Percentiles rank a stretch among this genome's conserved stretches.
Evolutionary conservation across 2,888 invertebrate genomes (phyloP).

Genomic region (Drosophila neonasuta): DNA sequence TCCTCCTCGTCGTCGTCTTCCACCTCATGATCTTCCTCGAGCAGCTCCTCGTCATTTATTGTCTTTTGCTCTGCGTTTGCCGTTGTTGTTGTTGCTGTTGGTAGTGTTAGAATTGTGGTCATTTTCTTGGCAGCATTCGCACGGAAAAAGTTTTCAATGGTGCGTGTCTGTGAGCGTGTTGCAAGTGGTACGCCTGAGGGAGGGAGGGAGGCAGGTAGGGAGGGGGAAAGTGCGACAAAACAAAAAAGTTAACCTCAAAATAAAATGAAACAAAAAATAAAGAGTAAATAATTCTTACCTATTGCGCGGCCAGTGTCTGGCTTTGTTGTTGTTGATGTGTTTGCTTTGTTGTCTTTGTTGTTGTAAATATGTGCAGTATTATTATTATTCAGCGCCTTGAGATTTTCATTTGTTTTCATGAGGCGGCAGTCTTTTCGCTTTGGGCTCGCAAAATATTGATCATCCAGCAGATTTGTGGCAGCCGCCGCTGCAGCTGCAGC

Average conservation of each 20-base stretch:
- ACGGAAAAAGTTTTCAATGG: constrained; percentile 80
- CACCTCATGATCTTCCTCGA: neutral
- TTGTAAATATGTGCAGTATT: constrained; percentile 20
- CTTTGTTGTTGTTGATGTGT: constrained; percentile 39
- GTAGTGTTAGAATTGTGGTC: constrained; percentile 26
- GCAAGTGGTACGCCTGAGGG: constrained; percentile 75
- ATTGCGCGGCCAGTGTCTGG: constrained; percentile 67
- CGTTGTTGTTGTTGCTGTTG: constrained; percentile 23
- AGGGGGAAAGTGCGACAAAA: constrained; percentile 6
- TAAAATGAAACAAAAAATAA: constrained; percentile 10
- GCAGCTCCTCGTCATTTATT: constrained; percentile 39
- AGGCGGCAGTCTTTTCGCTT: constrained; percentile 82
- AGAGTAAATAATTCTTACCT: constrained; percentile 58
- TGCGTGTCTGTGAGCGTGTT: constrained; percentile 80
- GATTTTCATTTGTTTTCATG: constrained; percentile 72
- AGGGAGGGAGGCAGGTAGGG: neutral
- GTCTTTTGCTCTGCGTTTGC: constrained; percentile 58
- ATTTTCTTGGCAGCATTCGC: constrained; percentile 64
- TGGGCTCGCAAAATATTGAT: constrained; percentile 82
- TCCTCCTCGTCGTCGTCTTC: constrained; percentile 37
- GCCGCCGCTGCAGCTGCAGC: constrained; percentile 37
- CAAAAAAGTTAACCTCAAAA: constrained; percentile 49
- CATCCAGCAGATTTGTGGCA: constrained; percentile 73
- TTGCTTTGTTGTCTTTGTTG: constrained; percentile 23
- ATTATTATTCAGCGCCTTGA: constrained; percentile 32